A percentile compares a stretch with the other conserved stretches of the same genome.
Conservation (phyloP, 2,797 vertebrate genomes). For the Dryobates pubescens region DNA sequence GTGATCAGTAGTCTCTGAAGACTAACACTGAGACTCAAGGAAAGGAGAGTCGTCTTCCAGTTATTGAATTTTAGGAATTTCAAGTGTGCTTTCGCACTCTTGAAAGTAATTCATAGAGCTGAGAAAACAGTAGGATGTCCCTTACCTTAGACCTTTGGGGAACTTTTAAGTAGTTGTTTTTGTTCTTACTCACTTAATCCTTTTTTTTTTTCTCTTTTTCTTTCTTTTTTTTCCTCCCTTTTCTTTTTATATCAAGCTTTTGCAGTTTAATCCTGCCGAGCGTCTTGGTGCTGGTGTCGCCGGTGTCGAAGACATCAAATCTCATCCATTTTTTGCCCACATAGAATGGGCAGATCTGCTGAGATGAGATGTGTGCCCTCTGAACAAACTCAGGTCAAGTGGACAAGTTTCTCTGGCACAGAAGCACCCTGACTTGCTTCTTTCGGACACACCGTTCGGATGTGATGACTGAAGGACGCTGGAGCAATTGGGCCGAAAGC, state of each 20-base stretch:
- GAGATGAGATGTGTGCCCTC: conserved; percentile 50
- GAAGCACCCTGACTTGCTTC: neutral
- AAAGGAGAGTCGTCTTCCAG: conserved; percentile 60
- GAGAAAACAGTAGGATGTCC: conserved; percentile 58
- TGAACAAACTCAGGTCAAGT: conserved; percentile 33
- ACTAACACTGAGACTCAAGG: conserved; percentile 55
- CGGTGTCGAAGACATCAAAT: conserved; percentile 95
- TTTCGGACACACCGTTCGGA: neutral
- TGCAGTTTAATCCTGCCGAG: conserved; percentile 95
- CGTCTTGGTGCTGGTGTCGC: conserved; percentile 92
- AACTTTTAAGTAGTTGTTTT: conserved; percentile 68
- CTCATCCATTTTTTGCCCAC: conserved; percentile 93
- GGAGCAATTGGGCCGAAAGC: neutral
- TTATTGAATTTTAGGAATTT: conserved; percentile 61
- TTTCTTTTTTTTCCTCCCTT: too few relatives aligned
- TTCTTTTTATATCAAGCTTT: conserved; percentile 81
- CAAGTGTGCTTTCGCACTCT: conserved; percentile 53
- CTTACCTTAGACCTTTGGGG: conserved; percentile 70
- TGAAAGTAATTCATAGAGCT: conserved; percentile 61
- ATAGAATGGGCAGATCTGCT: conserved; percentile 88
- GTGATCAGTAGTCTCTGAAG: conserved; percentile 70
- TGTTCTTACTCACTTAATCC: conserved; percentile 72
- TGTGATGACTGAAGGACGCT: neutral
- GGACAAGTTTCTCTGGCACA: conserved; percentile 11
- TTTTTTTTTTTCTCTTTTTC: neutral